These are phyloP conservation scores for Pseudorhombus dupliciocellatus DNA, from an alignment of 2,113 vertebrate genomes.

Conservation along the genomic window DNA sequence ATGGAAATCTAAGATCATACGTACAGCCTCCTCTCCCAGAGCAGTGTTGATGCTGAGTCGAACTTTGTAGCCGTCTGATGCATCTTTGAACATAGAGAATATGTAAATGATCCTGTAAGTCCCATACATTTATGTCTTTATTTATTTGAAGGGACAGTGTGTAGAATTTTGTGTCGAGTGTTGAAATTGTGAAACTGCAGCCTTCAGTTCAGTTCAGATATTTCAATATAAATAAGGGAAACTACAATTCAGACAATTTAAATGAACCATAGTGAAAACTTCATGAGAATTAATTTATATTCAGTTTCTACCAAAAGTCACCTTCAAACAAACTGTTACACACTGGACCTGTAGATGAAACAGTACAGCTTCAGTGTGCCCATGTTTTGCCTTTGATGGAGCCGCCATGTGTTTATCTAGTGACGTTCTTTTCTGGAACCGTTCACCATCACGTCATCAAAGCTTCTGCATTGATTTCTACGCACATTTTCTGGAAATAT, in stretches of 20 bases:
- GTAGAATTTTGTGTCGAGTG: too few species aligned
- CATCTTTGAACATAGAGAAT: slow-evolving; percentile 77
- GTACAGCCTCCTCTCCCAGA: slow-evolving; percentile 89
- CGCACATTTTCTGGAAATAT: neutral
- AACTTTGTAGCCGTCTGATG: slow-evolving; percentile 87
- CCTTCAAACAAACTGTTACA: too few species aligned
- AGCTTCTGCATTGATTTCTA: neutral
- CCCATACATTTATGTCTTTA: neutral
- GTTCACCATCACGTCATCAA: neutral
- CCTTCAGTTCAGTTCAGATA: too few species aligned
- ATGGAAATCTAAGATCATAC: slow-evolving; percentile 47
- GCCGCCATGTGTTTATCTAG: neutral
- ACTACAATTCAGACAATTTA: too few species aligned
- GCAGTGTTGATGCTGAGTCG: slow-evolving; percentile 90
- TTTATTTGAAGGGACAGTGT: neutral
- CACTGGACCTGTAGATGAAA: too few species aligned
- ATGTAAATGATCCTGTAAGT: neutral
- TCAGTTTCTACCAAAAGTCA: too few species aligned
- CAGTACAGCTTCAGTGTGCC: neutral
- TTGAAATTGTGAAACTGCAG: too few species aligned
- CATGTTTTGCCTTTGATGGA: neutral
- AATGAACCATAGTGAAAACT: too few species aligned
- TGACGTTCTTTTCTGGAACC: neutral
- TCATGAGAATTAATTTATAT: too few species aligned
- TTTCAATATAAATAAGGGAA: too few species aligned